Base-by-base conservation (phyloP, 2,113 vertebrate species). In the Agapornis roseicollis region DNA sequence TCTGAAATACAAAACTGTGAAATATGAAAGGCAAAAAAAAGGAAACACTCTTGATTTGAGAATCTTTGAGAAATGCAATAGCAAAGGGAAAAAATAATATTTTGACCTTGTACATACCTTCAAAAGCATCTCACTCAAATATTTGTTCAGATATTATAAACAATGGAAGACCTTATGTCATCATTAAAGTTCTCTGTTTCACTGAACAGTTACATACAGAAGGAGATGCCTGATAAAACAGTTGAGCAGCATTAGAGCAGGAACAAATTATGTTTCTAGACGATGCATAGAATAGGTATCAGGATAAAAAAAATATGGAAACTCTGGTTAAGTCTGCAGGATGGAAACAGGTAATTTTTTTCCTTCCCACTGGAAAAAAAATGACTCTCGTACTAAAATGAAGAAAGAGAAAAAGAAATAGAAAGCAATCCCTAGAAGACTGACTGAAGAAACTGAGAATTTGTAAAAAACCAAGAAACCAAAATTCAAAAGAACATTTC, bases 21-120 rank as follows among this genome's bases (percentile, higher is more conserved):
- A 80, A 83, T 58, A 88, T 61, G 66, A 94, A 94, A 92, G 77
- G 56, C 55, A 93, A 94, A 91, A 35, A 74, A 93, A 88, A 87
- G 23, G 25, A 95, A 94, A 92, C 37, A 11, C 20, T 81, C 60
- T 47, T 46, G 49, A 73, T 63, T 69, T 46, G 80, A 90, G 87
- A 90, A 80, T 33, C 79, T 94, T 33, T 78, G 60, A 88, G 65
- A 93, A 88, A 80, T n/a, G 50, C 33, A 63, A 39, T 44, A 78
- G 19, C 17, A 52, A 72, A 64, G 9, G 33, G 31, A 29, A 44
- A 39, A 44, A 46, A 31, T 63, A 52, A 49, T 29, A 71, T 65
- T 68, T 61, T 69, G 66, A 90, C 88, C 80, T 95, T 89, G 76
- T 49, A 80, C 5, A 37, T 35, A 64, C 15, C 44, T 89, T 84